Percentiles rank a stretch among this genome's conserved stretches.
These are phyloP conservation scores for Lottia scabra DNA, from an alignment of 2,888 invertebrate species.

Conservation along the genomic window DNA sequence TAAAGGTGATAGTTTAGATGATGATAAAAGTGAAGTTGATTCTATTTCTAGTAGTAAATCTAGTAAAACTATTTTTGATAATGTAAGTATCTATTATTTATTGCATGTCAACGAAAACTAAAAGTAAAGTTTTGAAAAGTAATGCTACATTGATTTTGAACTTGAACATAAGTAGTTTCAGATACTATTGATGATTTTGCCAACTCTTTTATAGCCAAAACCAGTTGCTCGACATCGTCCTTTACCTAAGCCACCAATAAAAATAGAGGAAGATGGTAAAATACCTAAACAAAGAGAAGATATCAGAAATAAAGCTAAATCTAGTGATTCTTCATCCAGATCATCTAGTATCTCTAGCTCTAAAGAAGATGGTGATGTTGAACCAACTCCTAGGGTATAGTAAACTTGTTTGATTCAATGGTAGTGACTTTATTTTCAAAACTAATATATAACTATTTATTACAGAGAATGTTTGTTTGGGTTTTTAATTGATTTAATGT, in stretches of 20 bases:
- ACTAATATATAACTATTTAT: neutral
- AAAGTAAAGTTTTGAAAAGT: too few species aligned
- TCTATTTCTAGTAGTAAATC: neutral
- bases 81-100: neutral
- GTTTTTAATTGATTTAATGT: too few species aligned
- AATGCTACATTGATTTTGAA: too few species aligned
- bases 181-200: neutral
- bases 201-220: constrained; percentile 54
- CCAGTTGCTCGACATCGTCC: constrained; percentile 56
- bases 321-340: constrained; percentile 38
- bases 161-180: too few species aligned
- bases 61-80: neutral
- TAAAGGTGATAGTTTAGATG: neutral
- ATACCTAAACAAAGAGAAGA: constrained; percentile 46
- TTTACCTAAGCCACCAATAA: constrained; percentile 52
- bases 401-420: too few species aligned
- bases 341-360: constrained; percentile 56
- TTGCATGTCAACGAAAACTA: too few species aligned
- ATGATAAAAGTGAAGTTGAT: neutral
- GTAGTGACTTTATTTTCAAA: too few species aligned
- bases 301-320: constrained; percentile 23
- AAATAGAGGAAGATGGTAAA: constrained; percentile 46
- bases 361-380: constrained; percentile 51
- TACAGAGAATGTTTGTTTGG: neutral
- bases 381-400: constrained; percentile 48